Percentiles rank a stretch among this genome's conserved stretches.
These are phyloP conservation scores for Aplochiton taeniatus DNA, from an alignment of 2,797 vertebrate genomes.

Conservation along the genomic window DNA sequence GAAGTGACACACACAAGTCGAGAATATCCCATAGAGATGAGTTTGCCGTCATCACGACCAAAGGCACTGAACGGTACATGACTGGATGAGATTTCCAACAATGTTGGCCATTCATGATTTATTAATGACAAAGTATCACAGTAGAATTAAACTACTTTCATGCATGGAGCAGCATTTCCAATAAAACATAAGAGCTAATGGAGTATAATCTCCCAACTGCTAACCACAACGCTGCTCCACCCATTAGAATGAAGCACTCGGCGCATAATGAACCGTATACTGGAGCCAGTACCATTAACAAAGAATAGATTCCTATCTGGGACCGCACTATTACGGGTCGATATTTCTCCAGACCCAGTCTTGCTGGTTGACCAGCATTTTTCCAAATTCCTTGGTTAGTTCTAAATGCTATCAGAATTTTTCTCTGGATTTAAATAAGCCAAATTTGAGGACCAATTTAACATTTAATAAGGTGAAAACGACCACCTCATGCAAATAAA, in stretches of 20 bases:
- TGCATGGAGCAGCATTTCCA: slow-evolving; percentile 27
- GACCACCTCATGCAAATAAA: slow-evolving; percentile 21
- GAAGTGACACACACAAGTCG: too few species aligned
- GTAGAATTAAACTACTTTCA: slow-evolving; percentile 27
- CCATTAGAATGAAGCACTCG: slow-evolving; percentile 38
- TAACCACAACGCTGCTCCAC: slow-evolving; percentile 4
- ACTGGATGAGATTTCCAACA: slow-evolving; percentile 30
- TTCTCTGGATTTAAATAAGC: slow-evolving; percentile 14
- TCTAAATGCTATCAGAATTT: slow-evolving; percentile 11
- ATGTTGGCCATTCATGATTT: slow-evolving; percentile 11
- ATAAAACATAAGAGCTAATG: slow-evolving; percentile 50
- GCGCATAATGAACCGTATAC: slow-evolving; percentile 34
- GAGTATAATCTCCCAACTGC: slow-evolving; percentile 38
- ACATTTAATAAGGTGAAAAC: slow-evolving; percentile 48
- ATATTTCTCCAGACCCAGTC: slow-evolving; percentile 17
- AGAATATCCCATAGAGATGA: neutral
- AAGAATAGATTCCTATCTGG: slow-evolving; percentile 31
- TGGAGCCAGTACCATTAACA: slow-evolving; percentile 27
- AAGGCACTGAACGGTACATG: slow-evolving; percentile 18
- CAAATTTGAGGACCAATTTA: slow-evolving; percentile 15
- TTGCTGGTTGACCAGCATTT: neutral
- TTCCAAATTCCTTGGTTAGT: slow-evolving; percentile 1
- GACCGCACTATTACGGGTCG: slow-evolving; percentile 16
- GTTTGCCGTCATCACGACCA: slow-evolving; percentile 14
- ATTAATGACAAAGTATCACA: slow-evolving; percentile 31